Base-by-base conservation (phyloP, 2,888 invertebrate genomes). In the Eupithecia exiguata region DNA sequence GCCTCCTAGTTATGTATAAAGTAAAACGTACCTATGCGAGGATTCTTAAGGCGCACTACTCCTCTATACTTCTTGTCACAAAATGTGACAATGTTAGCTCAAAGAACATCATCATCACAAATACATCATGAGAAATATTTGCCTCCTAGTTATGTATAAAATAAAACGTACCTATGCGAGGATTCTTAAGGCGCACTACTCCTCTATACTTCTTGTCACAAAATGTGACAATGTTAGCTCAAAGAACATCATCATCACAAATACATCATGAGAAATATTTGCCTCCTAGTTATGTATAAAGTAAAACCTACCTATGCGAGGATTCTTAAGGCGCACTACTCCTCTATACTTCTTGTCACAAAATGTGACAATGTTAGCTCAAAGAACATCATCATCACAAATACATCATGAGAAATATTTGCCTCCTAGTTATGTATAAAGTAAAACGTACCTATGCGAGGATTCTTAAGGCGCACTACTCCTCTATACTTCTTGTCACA, bases 21-120 rank as follows among this genome's bases (percentile, higher is more conserved):
- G n/a, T n/a, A 49, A n/a, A 49, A 49, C 18, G 49, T 53, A 21
- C 49, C 9, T 53, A 21, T 21, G 49, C 10, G 49, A 53, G 49
- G 21, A 53, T 21, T 53, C 21, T 21, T 21, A 21, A 10, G 53
- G 53, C 21, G 53, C 53, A 21, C 9, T 21, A 10, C 58, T 58
- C 25, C 25, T 58, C 3, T 1, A 25, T 25, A 25, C 58, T 25
- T 69, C 69, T 25, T 66, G 38, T 58, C 62, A 35, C 25, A 43
- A 36, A 61, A 70, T 68, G 5, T 63, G 72, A 72, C 67, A 75
- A 43, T 75, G 43, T 75, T 72, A 46, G 72, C 70, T 70, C 58
- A 49, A 46, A 38, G 49, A n/a, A n/a, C n/a, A n/a, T n/a, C n/a
- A n/a, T n/a, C n/a, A n/a, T n/a, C n/a, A 18, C 62, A 35, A 35